Evolutionary conservation across 1,140 invertebrate genomes (phyloP).

Genomic region (Camponotus vicinus): DNA sequence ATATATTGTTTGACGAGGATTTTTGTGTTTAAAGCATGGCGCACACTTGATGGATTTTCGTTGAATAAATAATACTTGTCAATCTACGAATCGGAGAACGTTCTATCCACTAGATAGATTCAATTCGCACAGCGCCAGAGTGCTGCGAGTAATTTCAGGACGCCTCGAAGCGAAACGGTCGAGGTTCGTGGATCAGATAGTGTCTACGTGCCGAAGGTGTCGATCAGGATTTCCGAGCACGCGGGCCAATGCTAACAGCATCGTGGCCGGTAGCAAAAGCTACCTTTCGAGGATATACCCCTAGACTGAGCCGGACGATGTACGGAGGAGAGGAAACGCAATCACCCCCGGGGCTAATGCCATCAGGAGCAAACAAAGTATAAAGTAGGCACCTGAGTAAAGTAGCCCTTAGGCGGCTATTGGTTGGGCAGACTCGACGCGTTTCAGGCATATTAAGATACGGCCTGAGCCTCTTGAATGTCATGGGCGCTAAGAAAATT

Average conservation of each 20-base stretch:
- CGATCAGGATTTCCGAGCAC: conserved; percentile 83
- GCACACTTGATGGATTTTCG: not conserved
- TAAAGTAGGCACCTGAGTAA: conserved; percentile 82
- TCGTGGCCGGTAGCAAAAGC: conserved; percentile 76
- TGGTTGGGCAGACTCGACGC: conserved; percentile 74
- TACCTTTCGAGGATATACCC: conserved; percentile 68
- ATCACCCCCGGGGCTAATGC: conserved; percentile 83
- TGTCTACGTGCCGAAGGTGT: conserved; percentile 73
- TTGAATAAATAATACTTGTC: conserved; percentile 66
- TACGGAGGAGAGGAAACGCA: conserved; percentile 70
- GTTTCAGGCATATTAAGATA: conserved; percentile 81
- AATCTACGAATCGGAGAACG: conserved; percentile 36
- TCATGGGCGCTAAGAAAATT: conserved; percentile 24
- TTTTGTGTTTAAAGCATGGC: not conserved
- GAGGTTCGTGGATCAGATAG: conserved; percentile 67
- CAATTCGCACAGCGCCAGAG: conserved; percentile 63
- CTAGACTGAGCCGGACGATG: conserved; percentile 66
- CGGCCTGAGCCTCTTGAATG: not conserved
- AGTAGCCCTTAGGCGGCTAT: conserved; percentile 82
- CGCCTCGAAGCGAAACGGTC: conserved; percentile 41
- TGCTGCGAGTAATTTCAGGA: conserved; percentile 43
- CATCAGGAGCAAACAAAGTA: conserved; percentile 85
- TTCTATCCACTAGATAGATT: conserved; percentile 60
- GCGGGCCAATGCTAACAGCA: conserved; percentile 81
- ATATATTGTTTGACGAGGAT: not conserved